Conservation (phyloP, 2,888 invertebrate species). For the Folsomia candida region DNA sequence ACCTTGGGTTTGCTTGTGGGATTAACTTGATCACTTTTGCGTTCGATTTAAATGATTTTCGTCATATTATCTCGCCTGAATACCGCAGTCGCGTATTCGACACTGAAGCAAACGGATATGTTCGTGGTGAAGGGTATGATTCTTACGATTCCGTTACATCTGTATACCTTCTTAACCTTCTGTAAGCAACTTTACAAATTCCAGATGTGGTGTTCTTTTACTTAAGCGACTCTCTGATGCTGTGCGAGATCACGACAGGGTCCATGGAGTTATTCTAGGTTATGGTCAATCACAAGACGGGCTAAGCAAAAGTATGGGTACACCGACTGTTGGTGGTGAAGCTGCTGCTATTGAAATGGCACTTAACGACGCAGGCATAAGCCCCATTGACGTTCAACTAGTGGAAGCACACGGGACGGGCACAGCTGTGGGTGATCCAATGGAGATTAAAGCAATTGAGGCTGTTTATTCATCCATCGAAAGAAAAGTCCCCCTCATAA, state of each 20-base stretch:
- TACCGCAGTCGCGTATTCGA: background rate
- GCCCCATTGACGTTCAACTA: slow-evolving; percentile 80
- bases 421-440: slow-evolving; percentile 64
- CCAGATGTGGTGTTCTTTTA: background rate
- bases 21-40: background rate
- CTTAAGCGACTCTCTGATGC: background rate
- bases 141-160: slow-evolving; percentile 26
- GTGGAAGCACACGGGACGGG: slow-evolving; percentile 99
- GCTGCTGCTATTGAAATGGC: background rate
- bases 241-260: background rate
- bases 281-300: background rate
- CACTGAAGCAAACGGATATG: background rate
- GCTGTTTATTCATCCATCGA: background rate
- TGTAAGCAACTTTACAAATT: too few species aligned
- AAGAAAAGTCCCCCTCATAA: background rate
- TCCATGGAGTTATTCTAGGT: background rate
- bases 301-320: background rate
- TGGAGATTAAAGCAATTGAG: background rate
- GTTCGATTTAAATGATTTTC: background rate
- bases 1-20: background rate
- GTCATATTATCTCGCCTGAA: background rate
- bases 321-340: background rate
- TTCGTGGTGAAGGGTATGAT: background rate
- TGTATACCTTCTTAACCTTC: slow-evolving; percentile 29
- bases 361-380: slow-evolving; percentile 67